Base-by-base conservation (phyloP, 2,888 invertebrate species). In the Lasioglossum zephyrum region DNA sequence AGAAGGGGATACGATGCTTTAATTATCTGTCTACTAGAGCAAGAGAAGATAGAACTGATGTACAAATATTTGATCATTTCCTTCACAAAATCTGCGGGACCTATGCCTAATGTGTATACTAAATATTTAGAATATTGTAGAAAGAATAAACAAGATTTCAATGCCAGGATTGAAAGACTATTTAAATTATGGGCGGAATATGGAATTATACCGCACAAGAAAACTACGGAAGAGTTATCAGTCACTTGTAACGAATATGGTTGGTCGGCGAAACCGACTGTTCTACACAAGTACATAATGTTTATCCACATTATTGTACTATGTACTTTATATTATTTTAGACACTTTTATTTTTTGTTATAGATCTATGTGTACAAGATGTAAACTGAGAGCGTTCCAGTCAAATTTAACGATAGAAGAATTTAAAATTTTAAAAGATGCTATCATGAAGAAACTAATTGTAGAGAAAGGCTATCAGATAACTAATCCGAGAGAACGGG, bases 201-300 rank as follows among this genome's bases (percentile, higher is more conserved):
- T 63, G 63, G 63, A 16, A 63, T 63, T 31, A 2, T 5, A 31
- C 31, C 63, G 6, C 26, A 16, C 31, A 0, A 16, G 16, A 0
- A 0, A 31, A 31, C 16, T 31, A 0, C 8, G 4, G 0, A 31
- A 2, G 2, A 26, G 2, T 31, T 63, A 18, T 31, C 2, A 6
- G 2, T 31, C 0, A 2, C 31, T 31, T 63, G 31, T 63, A 63
- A 63, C 16, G 0, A 18, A 16, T 31, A 31, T 31, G 31, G 31
- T 16, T 63, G 63, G 63, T 63, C 31, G 0, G 63, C 31, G 6
- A 31, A 16, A 31, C 0, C 0, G 0, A 13, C 63, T 1, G 0
- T 0, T 5, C 31, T 63, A 31, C 0, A 2, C 0, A 0, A 6
- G 63, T 63, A 63, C 31, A 5, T 63, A 6, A 63, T 63, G 6